Conservation (phyloP, 23 tunicate genomes). For the Botrylloides violaceus region DNA sequence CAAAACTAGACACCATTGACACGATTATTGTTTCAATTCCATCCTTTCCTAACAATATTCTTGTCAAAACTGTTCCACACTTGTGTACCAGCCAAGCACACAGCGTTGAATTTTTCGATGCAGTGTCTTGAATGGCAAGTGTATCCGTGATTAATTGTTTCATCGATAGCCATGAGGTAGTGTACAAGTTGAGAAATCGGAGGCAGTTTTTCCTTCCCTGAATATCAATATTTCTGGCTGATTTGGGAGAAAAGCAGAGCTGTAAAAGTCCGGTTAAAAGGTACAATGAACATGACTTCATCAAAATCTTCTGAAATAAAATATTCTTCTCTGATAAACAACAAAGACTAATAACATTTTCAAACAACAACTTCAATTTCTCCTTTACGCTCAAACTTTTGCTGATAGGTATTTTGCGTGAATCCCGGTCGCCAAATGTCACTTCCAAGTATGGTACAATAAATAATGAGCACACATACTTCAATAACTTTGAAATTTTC, state of each 20-base stretch:
- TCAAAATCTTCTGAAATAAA: not conserved
- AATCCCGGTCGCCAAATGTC: not conserved
- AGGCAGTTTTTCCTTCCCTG: conserved; percentile 6
- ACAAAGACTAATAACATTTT: not conserved
- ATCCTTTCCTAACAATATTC: conserved; percentile 8
- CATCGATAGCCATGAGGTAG: conserved; percentile 2
- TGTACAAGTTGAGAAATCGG: not conserved
- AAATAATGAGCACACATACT: not conserved
- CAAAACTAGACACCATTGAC: not conserved
- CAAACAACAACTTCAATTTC: not conserved
- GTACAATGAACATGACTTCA: not conserved
- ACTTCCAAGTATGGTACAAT: not conserved
- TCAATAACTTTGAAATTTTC: not conserved
- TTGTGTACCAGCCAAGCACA: conserved; percentile 12
- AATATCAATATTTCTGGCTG: conserved; percentile 2
- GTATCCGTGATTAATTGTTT: not conserved
- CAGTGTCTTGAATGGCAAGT: not conserved
- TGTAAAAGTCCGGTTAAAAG: not conserved
- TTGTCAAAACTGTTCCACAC: conserved; percentile 12
- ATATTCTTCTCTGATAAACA: not conserved
- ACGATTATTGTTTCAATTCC: conserved; percentile 2
- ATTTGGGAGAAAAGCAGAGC: conserved; percentile 18
- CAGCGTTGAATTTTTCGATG: not conserved
- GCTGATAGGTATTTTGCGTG: not conserved
- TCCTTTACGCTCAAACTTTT: not conserved